These are phyloP conservation scores for Maniola jurtina DNA, from an alignment of 1,140 invertebrate genomes.

Conservation along the genomic window DNA sequence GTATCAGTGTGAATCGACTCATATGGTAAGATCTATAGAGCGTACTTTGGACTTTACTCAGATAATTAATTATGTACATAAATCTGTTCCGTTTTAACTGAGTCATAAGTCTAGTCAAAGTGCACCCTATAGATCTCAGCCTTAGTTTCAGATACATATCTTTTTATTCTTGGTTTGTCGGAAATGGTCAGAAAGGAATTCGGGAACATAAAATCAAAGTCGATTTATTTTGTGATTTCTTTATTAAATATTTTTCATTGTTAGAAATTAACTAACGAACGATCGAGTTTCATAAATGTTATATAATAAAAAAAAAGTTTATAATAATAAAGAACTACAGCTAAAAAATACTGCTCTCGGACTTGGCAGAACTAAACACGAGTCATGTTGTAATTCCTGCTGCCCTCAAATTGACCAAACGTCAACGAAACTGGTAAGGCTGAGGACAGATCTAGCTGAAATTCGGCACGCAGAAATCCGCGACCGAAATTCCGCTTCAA, in stretches of 20 bases:
- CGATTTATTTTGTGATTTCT: slow-evolving; percentile 73
- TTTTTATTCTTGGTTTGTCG: too few species aligned
- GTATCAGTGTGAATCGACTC: too few species aligned
- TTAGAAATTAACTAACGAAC: slow-evolving; percentile 78
- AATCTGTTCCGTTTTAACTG: too few species aligned
- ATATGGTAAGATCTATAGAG: too few species aligned
- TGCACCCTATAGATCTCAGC: too few species aligned
- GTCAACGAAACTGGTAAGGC: slow-evolving; percentile 64
- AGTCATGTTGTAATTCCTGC: slow-evolving; percentile 48
- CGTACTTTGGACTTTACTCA: too few species aligned
- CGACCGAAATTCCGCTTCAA: too few species aligned
- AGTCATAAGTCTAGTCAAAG: too few species aligned
- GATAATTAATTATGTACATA: too few species aligned
- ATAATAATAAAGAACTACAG: slow-evolving; percentile 72
- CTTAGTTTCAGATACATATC: too few species aligned
- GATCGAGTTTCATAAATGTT: slow-evolving; percentile 76
- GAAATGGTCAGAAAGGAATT: neutral
- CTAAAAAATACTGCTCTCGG: slow-evolving; percentile 78
- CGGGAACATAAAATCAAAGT: slow-evolving; percentile 46
- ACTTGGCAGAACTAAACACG: slow-evolving; percentile 71
- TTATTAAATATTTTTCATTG: slow-evolving; percentile 79
- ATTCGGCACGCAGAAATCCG: too few species aligned
- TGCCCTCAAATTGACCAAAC: slow-evolving; percentile 63
- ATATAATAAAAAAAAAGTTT: slow-evolving; percentile 76
- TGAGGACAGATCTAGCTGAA: too few species aligned